These are phyloP conservation scores for Cryptocephalus primarius DNA, from an alignment of 2,888 invertebrate species.

Conservation along the genomic window DNA sequence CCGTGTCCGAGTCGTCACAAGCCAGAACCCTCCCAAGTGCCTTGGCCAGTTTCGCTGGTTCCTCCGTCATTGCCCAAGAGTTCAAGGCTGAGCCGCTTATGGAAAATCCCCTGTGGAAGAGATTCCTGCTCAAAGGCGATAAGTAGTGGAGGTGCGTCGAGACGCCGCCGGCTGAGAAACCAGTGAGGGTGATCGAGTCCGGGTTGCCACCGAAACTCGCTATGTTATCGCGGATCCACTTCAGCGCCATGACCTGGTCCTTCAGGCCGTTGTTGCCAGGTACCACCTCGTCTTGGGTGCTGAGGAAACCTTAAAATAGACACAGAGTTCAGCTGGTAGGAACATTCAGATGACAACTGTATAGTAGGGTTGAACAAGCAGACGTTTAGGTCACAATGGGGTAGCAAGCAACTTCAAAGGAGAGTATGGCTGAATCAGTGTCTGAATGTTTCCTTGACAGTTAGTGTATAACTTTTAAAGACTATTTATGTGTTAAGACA, in stretches of 20 bases:
- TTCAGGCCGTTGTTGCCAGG: conserved; percentile 32
- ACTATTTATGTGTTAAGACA: too few species aligned
- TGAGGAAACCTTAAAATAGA: conserved; percentile 26
- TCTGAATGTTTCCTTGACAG: too few species aligned
- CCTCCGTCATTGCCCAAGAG: conserved; percentile 42
- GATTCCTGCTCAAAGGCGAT: conserved; percentile 23
- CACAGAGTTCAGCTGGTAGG: neutral
- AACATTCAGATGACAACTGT: too few species aligned
- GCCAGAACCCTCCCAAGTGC: conserved; percentile 48
- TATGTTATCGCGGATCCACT: conserved; percentile 30
- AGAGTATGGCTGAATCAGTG: too few species aligned
- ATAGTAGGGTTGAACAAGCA: too few species aligned
- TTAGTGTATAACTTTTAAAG: too few species aligned
- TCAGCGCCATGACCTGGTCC: conserved; percentile 29
- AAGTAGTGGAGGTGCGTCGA: conserved; percentile 31
- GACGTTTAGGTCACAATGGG: too few species aligned
- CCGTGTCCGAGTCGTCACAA: conserved; percentile 44
- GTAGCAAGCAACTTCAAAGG: too few species aligned
- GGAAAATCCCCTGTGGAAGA: conserved; percentile 42
- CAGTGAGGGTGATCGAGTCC: conserved; percentile 27
- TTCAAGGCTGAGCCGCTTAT: conserved; percentile 57
- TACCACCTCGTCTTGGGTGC: conserved; percentile 27
- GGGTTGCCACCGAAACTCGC: conserved; percentile 30
- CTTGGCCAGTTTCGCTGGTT: conserved; percentile 47
- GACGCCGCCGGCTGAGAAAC: conserved; percentile 30